phyloP scores from a whole-genome alignment of 2,113 vertebrate genomes.

The Sphaerodactylus townsendi region DNA sequence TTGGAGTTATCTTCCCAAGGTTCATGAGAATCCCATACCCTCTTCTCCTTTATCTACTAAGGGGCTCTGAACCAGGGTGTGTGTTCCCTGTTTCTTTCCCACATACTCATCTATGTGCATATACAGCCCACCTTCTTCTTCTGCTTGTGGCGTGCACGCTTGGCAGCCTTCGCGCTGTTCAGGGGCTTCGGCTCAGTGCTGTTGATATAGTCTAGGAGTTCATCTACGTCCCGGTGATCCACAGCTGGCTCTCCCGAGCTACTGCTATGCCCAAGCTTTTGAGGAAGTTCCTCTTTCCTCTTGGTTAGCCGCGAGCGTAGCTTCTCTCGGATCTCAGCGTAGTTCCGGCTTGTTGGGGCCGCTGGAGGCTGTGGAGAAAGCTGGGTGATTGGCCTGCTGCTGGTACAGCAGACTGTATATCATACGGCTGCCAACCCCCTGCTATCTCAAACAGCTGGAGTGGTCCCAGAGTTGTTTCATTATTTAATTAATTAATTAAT shows the following conservation, averaged over 20 bases:
- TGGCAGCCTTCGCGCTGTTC: conserved; percentile 97
- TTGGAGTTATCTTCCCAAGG: not conserved
- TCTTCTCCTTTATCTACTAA: not conserved
- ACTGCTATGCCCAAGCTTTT: conserved; percentile 81
- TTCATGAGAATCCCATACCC: not conserved
- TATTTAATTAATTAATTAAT: too few relatives aligned
- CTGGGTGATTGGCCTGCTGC: conserved; percentile 34
- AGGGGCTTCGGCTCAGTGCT: conserved; percentile 93
- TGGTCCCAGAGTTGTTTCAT: not conserved
- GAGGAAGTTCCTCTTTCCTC: conserved; percentile 94
- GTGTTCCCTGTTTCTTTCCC: not conserved
- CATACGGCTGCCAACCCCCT: rapidly evolving
- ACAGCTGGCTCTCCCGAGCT: conserved; percentile 81
- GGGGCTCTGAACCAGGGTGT: not conserved
- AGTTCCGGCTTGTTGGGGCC: conserved; percentile 97
- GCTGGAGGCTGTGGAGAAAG: conserved; percentile 86
- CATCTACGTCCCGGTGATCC: conserved; percentile 94
- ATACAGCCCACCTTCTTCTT: conserved; percentile 92
- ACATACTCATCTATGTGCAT: not conserved
- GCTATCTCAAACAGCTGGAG: not conserved
- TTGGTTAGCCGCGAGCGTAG: conserved; percentile 92
- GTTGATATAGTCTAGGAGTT: conserved; percentile 97
- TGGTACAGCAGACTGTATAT: not conserved
- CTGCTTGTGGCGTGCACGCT: conserved; percentile 96
- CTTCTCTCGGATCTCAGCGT: conserved; percentile 97